Conservation (phyloP, 53 echinoderm and acorn worm species). For the Paelopatides confundens region DNA sequence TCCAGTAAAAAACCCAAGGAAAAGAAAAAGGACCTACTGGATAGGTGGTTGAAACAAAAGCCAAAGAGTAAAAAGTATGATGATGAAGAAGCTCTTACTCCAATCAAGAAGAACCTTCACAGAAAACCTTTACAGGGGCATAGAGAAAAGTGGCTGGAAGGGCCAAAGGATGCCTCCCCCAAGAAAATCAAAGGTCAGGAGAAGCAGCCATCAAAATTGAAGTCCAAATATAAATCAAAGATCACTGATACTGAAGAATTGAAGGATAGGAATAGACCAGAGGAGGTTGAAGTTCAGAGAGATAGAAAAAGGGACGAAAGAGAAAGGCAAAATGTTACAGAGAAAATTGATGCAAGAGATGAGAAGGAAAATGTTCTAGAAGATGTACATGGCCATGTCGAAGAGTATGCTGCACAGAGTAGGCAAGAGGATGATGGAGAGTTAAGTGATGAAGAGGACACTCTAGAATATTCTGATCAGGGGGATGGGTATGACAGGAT, state of each 20-base stretch:
- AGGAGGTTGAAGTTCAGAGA: constrained; percentile 29
- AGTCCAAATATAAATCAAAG: constrained; percentile 31
- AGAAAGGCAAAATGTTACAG: background rate
- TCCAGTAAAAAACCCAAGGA: background rate
- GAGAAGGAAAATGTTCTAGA: constrained; percentile 30
- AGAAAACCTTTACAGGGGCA: background rate
- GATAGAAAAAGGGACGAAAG: constrained; percentile 44
- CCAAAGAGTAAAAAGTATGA: background rate
- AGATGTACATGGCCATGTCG: background rate
- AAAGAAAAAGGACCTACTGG: constrained; percentile 35
- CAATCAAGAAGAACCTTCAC: background rate
- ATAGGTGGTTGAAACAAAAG: constrained; percentile 44
- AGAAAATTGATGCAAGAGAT: background rate
- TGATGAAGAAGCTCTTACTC: background rate
- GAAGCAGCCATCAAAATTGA: constrained; percentile 27
- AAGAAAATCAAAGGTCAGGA: background rate
- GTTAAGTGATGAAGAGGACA: constrained; percentile 52
- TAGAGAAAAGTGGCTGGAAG: constrained; percentile 19
- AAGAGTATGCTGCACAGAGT: background rate
- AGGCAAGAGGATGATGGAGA: constrained; percentile 49
- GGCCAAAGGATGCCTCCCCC: background rate
- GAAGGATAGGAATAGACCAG: constrained; percentile 4
- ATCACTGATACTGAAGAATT: constrained; percentile 20
- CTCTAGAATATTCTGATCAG: background rate
- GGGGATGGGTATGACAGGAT: constrained; percentile 19